These are phyloP conservation scores for Lathamus discolor DNA, from an alignment of 2,113 vertebrate species.

Conservation along the genomic window DNA sequence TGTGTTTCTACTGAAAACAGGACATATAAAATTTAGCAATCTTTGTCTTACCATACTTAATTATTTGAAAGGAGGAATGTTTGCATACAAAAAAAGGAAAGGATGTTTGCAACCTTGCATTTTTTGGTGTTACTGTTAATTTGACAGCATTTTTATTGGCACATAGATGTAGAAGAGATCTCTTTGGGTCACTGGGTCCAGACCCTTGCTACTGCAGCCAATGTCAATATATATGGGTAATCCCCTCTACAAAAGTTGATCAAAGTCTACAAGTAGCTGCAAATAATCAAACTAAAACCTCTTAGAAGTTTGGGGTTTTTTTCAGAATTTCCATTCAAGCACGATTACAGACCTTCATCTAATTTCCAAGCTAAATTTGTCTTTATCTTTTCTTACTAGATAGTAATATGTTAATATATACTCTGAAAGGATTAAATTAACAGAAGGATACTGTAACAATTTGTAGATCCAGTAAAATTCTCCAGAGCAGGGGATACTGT, in stretches of 20 bases:
- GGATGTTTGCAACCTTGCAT: background rate
- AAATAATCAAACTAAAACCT: background rate
- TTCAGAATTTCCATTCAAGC: background rate
- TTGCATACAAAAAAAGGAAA: background rate
- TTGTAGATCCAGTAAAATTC: constrained; percentile 16
- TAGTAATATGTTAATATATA: background rate
- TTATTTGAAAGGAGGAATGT: background rate
- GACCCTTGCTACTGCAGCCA: background rate
- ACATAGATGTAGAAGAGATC: background rate
- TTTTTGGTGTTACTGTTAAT: background rate
- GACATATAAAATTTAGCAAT: background rate
- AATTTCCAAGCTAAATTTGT: background rate
- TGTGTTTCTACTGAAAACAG: background rate
- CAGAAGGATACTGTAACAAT: background rate
- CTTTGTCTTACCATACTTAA: background rate
- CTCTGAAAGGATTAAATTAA: background rate
- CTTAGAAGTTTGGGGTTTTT: background rate
- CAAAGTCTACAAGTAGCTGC: background rate
- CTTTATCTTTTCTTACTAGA: background rate
- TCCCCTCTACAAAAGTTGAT: background rate
- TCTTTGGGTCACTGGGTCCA: background rate
- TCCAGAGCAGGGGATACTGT: background rate
- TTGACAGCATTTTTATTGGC: background rate
- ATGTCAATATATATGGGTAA: background rate
- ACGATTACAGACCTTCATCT: background rate